A percentile compares a stretch with the other conserved stretches of the same genome.
Evolutionary conservation across 2,888 invertebrate species (phyloP).

Genomic region (Leptinotarsa rubiginosa): DNA sequence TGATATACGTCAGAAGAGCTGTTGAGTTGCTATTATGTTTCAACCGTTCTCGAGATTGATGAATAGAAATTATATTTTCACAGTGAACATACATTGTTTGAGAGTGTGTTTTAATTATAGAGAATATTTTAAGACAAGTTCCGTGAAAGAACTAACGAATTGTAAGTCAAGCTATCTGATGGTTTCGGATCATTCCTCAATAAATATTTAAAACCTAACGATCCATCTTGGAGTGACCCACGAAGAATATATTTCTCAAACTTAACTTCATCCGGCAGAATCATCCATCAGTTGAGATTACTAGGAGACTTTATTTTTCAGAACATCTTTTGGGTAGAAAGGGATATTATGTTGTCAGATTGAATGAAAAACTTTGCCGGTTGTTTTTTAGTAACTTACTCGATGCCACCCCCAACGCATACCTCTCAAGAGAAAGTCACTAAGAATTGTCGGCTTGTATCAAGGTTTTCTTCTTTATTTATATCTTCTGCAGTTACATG

Average conservation of each 20-base stretch:
- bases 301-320: neutral
- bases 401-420: too few species aligned
- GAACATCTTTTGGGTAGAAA: too few species aligned
- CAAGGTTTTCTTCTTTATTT: too few species aligned
- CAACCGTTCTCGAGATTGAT: neutral
- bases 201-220: neutral
- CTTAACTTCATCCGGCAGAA: neutral
- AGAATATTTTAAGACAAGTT: neutral
- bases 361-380: too few species aligned
- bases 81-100: neutral
- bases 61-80: neutral
- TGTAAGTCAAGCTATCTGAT: too few species aligned
- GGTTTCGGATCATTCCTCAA: too few species aligned
- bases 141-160: too few species aligned
- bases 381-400: too few species aligned
- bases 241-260: neutral
- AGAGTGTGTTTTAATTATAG: neutral
- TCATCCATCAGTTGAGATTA: neutral
- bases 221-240: neutral
- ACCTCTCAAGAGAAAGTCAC: too few species aligned
- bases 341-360: too few species aligned
- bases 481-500: too few species aligned
- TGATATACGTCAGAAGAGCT: conserved; percentile 3
- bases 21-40: neutral
- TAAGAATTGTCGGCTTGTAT: too few species aligned